Percentiles rank a stretch among this genome's conserved stretches.
Conservation (phyloP, 23 tunicate species). For the Trididemnum nubilum region DNA sequence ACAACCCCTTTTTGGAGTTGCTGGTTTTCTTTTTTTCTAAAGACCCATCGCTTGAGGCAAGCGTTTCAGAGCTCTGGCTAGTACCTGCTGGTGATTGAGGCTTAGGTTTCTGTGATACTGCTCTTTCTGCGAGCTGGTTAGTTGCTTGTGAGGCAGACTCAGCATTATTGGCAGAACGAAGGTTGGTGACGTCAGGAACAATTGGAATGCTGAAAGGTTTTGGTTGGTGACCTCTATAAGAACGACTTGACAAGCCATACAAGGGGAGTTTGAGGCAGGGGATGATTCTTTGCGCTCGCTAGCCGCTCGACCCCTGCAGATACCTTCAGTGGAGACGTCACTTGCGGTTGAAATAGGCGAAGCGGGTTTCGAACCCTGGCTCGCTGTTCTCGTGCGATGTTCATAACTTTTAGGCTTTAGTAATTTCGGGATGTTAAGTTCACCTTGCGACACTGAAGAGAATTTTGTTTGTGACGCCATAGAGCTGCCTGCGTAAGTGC, state of each 20-base stretch:
- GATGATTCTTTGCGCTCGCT: neutral
- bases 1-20: conserved; percentile 39
- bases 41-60: neutral
- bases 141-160: neutral
- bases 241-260: conserved; percentile 37
- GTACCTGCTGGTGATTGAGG: neutral
- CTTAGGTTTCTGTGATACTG: neutral
- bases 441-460: neutral
- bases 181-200: conserved; percentile 44
- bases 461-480: conserved; percentile 31
- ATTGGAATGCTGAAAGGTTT: conserved; percentile 75
- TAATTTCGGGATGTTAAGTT: neutral
- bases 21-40: neutral
- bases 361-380: neutral
- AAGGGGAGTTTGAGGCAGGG: neutral
- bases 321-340: neutral
- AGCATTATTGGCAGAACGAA: neutral
- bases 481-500: conserved; percentile 18
- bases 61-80: neutral
- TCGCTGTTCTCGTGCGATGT: neutral
- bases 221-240: conserved; percentile 56
- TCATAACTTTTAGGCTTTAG: conserved; percentile 3
- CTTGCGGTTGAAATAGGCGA: too few relatives aligned
- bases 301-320: neutral
- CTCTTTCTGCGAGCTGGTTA: neutral